These are phyloP conservation scores for Cheumatopsyche charites DNA, from an alignment of 1,140 invertebrate species.

Conservation along the genomic window DNA sequence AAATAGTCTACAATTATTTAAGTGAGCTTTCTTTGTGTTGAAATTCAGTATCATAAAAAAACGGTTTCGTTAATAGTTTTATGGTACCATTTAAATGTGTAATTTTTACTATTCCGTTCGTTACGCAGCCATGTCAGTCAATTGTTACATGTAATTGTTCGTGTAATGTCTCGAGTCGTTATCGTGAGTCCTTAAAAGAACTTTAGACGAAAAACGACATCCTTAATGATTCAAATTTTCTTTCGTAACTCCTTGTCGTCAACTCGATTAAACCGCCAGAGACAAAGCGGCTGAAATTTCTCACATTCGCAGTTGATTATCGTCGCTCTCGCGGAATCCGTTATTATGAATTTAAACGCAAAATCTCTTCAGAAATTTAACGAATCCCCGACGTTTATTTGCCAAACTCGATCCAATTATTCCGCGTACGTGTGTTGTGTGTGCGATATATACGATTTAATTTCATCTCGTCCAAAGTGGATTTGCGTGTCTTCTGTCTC, in stretches of 20 bases:
- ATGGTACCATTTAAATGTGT: not conserved
- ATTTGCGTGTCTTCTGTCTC: not conserved
- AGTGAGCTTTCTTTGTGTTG: too few relatives aligned
- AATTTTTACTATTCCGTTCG: conserved; percentile 21
- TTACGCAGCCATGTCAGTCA: conserved; percentile 30
- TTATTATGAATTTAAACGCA: too few relatives aligned
- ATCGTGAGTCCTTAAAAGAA: conserved; percentile 13
- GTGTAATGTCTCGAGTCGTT: conserved; percentile 32
- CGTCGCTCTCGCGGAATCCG: too few relatives aligned
- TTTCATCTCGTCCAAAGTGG: not conserved
- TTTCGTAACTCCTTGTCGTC: not conserved
- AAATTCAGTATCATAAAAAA: too few relatives aligned
- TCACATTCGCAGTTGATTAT: too few relatives aligned
- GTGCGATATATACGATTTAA: not conserved
- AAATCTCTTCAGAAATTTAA: too few relatives aligned
- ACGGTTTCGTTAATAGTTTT: conserved; percentile 19
- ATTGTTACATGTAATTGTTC: conserved; percentile 33
- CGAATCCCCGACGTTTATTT: too few relatives aligned
- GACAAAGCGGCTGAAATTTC: too few relatives aligned
- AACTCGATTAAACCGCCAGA: too few relatives aligned
- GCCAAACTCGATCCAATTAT: too few relatives aligned
- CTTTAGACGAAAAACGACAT: conserved; percentile 5
- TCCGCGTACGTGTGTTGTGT: too few relatives aligned
- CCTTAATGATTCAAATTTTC: conserved; percentile 14
- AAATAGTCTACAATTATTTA: too few relatives aligned